Base-by-base conservation (phyloP, 1,140 invertebrate species). In the Ceratosolen fusciceps region DNA sequence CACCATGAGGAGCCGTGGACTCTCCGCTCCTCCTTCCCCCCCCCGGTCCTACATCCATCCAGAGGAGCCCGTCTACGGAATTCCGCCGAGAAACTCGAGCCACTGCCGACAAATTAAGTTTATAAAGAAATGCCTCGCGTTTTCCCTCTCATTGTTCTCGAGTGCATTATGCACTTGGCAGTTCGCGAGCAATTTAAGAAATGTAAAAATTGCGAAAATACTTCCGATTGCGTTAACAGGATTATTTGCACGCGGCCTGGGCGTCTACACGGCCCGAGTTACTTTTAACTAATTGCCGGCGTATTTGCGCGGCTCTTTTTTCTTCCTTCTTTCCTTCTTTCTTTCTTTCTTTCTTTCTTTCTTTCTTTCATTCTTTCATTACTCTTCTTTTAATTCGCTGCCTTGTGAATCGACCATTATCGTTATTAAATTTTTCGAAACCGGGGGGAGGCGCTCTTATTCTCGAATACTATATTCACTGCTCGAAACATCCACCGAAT, bases 11-110 rank as follows among this genome's bases (percentile, higher is more conserved):
- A 65, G 21, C 52, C 34, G 16, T 10, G 29, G n/a, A 16, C 8
- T 0, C n/a, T n/a, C n/a, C n/a, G n/a, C n/a, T n/a, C n/a, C n/a
- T 65, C 21, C 26, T 31, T 65, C 60, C 5, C 39, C 49, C 19
- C 14, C 31, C 19, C 47, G 16, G 21, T 31, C 19, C 21, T 10
- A 7, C 72, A 60, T 10, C 29, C 12, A 29, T 54, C 8, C 24
- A 0, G 8, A 24, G 34, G 34, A 26, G n/a, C 31, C 8, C 7
- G 39, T 16, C n/a, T 47, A 29, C 29, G 62, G 74, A 68, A 56
- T 21, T 29, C 49, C 31, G 26, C 68, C 60, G 74, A 76, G 74
- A 29, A 68, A 52, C 21, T 52, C 47, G 31, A 19, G 16, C 43
- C 24, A 31, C 60, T 2, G 47, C 19, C 49, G 39, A 24, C 4